Conservation (phyloP, 2,113 vertebrate genomes). For the Corythaeola cristata region DNA sequence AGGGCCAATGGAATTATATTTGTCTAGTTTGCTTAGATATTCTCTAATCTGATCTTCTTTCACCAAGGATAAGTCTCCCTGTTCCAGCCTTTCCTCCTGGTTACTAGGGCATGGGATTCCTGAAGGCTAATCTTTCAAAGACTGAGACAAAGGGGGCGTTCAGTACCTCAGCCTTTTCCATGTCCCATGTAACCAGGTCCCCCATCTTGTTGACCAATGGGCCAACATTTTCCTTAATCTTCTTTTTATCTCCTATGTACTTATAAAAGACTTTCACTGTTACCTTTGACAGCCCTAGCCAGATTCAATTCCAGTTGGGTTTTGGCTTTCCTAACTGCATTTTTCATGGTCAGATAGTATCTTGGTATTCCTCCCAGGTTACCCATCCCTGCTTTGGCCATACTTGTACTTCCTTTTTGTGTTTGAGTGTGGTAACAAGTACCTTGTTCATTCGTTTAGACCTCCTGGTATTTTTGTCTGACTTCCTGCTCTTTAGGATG, state of each 20-base stretch:
- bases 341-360: not conserved
- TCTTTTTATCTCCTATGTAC: too few relatives aligned
- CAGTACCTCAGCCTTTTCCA: not conserved
- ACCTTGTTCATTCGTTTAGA: not conserved
- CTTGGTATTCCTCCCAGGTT: not conserved
- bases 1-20: not conserved
- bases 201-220: too few relatives aligned
- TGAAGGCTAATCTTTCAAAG: not conserved
- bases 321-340: not conserved
- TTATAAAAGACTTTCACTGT: too few relatives aligned
- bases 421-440: not conserved
- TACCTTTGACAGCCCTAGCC: too few relatives aligned
- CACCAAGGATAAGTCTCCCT: not conserved
- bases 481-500: not conserved
- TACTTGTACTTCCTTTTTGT: not conserved
- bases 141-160: not conserved
- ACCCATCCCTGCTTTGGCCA: not conserved
- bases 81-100: too few relatives aligned
- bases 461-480: not conserved
- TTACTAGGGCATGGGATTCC: not conserved
- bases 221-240: too few relatives aligned
- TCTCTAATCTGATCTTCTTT: not conserved
- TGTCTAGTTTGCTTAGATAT: not conserved
- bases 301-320: not conserved
- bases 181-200: too few relatives aligned